These are phyloP conservation scores for Hycleus cichorii DNA, from an alignment of 1,140 invertebrate species.

Conservation along the genomic window DNA sequence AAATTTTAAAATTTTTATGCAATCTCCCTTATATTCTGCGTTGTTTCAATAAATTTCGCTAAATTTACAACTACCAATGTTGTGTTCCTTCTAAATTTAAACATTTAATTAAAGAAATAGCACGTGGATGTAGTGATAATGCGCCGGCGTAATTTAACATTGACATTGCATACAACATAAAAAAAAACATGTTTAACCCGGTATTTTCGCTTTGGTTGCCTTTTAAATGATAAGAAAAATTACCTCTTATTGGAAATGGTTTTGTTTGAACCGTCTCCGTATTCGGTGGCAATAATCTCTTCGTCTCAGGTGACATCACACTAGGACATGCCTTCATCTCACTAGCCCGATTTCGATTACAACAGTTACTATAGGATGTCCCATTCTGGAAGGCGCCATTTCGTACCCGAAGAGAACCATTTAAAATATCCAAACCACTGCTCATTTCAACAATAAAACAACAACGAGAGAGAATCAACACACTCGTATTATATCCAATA, in stretches of 20 bases:
- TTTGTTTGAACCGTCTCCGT: slow-evolving; percentile 78
- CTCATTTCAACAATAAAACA: slow-evolving; percentile 6
- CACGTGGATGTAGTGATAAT: not conserved
- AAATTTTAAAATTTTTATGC: too few relatives aligned
- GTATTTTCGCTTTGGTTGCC: too few relatives aligned
- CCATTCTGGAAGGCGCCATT: slow-evolving; percentile 27
- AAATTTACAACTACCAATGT: too few relatives aligned
- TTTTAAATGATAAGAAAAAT: too few relatives aligned
- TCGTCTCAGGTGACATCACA: slow-evolving; percentile 57
- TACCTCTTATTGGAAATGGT: slow-evolving; percentile 74
- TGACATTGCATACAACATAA: not conserved
- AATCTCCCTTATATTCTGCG: too few relatives aligned
- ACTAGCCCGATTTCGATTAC: slow-evolving; percentile 14
- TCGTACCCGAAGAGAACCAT: slow-evolving; percentile 37
- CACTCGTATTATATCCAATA: too few relatives aligned
- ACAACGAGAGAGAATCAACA: too few relatives aligned
- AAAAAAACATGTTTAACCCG: too few relatives aligned
- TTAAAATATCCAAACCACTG: slow-evolving; percentile 35
- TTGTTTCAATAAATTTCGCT: too few relatives aligned
- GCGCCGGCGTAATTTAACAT: slow-evolving; percentile 8
- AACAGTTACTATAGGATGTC: slow-evolving; percentile 24
- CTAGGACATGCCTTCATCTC: slow-evolving; percentile 55
- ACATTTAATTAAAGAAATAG: not conserved
- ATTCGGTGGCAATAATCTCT: slow-evolving; percentile 58
- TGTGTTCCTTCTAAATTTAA: too few relatives aligned